Base-by-base conservation (phyloP, 2,888 invertebrate genomes). In the Augochlorella aurata region DNA sequence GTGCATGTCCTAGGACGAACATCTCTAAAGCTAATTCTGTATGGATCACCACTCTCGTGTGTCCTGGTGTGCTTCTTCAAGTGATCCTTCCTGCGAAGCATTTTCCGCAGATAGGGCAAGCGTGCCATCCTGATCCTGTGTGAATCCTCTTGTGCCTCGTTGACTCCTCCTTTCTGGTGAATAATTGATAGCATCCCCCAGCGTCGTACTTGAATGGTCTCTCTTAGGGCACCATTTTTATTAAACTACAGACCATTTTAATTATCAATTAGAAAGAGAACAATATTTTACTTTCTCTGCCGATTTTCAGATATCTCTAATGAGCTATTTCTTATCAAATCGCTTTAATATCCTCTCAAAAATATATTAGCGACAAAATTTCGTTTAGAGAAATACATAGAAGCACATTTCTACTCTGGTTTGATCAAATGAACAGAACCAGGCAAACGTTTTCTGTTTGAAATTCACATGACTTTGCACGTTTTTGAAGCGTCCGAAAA, bases 41-140 rank as follows among this genome's bases (percentile, higher is more conserved):
- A 90, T n/a, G 88, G 85, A 73, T 90, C 90, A 2, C 92, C 87
- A 74, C 88, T 90, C 24, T 92, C 93, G 70, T 99, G 98, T 0
- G 98, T 98, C 90, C 97, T 96, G 79, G 97, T 96, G 92, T 99
- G 99, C 91, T 99, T 99, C 94, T 98, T 98, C 79, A 99, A 94
- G 92, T 99, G 99, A 93, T 99, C 99, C 89, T 98, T 97, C 99
- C 95, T 0, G 98, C 98, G 92, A 99, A 99, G 83, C 97, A 96
- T 94, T 99, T 99, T 5, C 97, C 97, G 91, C 99, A 99, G 24
- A 97, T 96, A 0, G 95, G 94, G 92, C 99, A 99, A 0, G 97
- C 96, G 92, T 97, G 98, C 0, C 98, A 97, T 68, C 97, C 95
- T 0, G 97, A 94, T 0, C 98, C 98, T 0, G 97, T 97, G 93